Evolutionary conservation across 2,113 vertebrate genomes (phyloP).

Genomic region (Lophotis ruficrista): DNA sequence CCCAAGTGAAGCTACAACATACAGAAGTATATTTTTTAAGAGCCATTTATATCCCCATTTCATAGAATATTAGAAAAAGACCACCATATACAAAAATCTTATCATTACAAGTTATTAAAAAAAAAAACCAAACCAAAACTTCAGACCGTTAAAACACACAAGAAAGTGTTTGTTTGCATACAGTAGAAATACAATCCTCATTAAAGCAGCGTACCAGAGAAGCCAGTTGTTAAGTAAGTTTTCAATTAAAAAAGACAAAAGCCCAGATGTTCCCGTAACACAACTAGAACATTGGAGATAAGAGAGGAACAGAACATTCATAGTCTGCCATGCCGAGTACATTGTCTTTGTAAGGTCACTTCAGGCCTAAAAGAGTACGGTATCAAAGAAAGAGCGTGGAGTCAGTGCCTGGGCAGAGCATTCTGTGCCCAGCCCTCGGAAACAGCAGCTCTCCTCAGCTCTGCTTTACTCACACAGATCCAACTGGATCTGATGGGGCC

Average conservation of each 20-base stretch:
- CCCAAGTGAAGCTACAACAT: background rate
- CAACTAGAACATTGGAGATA: constrained; percentile 1
- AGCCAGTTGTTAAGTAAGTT: constrained; percentile 17
- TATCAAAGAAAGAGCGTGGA: background rate
- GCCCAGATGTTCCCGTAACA: constrained; percentile 36
- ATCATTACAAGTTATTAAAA: constrained; percentile 43
- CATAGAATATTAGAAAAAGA: constrained; percentile 32
- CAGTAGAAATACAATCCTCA: constrained; percentile 59
- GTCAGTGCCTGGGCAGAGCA: background rate
- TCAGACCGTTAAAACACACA: constrained; percentile 30
- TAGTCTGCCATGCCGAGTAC: background rate
- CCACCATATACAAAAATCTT: constrained; percentile 51
- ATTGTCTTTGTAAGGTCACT: constrained; percentile 65
- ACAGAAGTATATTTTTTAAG: background rate
- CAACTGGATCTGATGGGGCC: background rate
- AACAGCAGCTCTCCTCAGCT: background rate
- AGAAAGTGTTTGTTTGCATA: constrained; percentile 42
- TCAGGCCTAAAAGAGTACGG: constrained; percentile 32
- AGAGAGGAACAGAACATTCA: constrained; percentile 50
- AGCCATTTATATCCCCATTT: constrained; percentile 5
- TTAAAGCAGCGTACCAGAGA: constrained; percentile 20
- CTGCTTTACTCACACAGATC: background rate
- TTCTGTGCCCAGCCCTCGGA: background rate
- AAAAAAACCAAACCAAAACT: background rate
- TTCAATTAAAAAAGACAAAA: constrained; percentile 50